Percentiles rank a stretch among this genome's conserved stretches.
phyloP scores from a whole-genome alignment of 2,888 invertebrate genomes.

The Ochropleura plecta region DNA sequence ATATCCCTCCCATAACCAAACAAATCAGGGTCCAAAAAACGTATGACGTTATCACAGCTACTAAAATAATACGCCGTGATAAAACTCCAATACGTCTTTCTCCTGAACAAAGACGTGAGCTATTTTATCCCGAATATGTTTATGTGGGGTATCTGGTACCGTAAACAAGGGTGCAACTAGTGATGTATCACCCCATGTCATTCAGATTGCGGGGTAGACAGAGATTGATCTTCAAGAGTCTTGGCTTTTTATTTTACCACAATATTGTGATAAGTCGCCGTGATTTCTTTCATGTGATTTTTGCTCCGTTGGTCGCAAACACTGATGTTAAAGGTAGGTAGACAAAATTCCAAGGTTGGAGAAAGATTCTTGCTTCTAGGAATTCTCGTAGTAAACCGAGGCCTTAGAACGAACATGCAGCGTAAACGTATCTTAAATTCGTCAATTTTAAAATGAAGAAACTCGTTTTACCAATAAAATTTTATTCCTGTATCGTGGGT shows the following conservation, averaged over 20 bases:
- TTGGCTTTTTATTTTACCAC: slow-evolving; percentile 6
- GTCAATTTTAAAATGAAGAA: no score
- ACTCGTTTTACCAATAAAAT: no score
- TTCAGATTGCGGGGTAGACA: slow-evolving; percentile 34
- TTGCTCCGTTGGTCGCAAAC: neutral
- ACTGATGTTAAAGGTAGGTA: neutral
- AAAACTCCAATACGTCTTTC: slow-evolving; percentile 25
- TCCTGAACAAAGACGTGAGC: slow-evolving; percentile 22
- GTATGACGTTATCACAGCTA: slow-evolving; percentile 12
- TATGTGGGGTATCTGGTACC: slow-evolving; percentile 26
- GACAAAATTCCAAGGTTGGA: neutral
- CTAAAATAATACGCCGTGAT: slow-evolving; percentile 24
- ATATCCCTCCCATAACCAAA: neutral
- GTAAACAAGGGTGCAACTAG: slow-evolving; percentile 52
- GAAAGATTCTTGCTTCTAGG: neutral
- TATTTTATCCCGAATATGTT: slow-evolving; percentile 41
- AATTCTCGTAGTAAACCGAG: neutral
- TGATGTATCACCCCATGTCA: slow-evolving; percentile 45
- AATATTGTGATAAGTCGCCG: neutral
- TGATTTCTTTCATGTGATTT: neutral
- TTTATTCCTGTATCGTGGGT: no score
- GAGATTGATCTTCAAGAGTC: slow-evolving; percentile 38
- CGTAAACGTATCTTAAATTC: no score
- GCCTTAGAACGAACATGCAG: no score
- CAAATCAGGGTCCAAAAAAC: slow-evolving; percentile 10